These are phyloP conservation scores for Potamilus streckersoni DNA, from an alignment of 1,140 invertebrate genomes.

Conservation along the genomic window DNA sequence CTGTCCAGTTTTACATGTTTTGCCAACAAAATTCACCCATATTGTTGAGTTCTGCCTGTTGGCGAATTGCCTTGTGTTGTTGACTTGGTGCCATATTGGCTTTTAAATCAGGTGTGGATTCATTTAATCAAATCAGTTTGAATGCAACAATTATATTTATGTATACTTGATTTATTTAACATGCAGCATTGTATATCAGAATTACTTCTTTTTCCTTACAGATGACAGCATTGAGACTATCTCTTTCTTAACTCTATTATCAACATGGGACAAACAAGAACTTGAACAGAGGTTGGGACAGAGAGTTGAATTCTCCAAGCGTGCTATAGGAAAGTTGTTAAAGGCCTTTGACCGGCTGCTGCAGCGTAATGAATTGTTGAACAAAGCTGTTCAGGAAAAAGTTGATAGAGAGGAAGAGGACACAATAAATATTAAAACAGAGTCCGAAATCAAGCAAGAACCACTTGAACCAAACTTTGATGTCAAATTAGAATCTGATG, in stretches of 20 bases:
- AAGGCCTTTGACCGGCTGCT: constrained; percentile 90
- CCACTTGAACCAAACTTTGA: constrained; percentile 20
- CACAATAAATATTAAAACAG: constrained; percentile 25
- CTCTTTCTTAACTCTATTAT: constrained; percentile 95
- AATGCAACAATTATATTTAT: too few species aligned
- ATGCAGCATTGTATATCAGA: too few species aligned
- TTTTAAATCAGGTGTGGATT: too few species aligned
- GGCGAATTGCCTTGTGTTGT: too few species aligned
- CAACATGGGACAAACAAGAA: constrained; percentile 98
- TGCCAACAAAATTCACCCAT: too few species aligned
- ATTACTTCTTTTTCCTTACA: constrained; percentile 64
- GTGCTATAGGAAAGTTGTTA: constrained; percentile 95
- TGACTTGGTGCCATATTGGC: too few species aligned
- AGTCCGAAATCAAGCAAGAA: constrained; percentile 41
- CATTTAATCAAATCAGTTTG: too few species aligned
- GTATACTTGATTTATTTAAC: too few species aligned
- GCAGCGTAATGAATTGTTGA: constrained; percentile 64
- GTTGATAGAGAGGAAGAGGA: constrained; percentile 40
- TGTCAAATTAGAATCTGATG: background rate
- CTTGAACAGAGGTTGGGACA: constrained; percentile 95
- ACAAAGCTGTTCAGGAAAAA: constrained; percentile 80
- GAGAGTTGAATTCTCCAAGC: constrained; percentile 77
- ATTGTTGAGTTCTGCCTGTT: too few species aligned
- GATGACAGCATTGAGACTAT: constrained; percentile 97
- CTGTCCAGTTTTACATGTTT: too few species aligned